Percentiles rank a stretch among this genome's conserved stretches.
phyloP scores from a whole-genome alignment of 2,888 invertebrate species.

The Lasioglossum marginatum region DNA sequence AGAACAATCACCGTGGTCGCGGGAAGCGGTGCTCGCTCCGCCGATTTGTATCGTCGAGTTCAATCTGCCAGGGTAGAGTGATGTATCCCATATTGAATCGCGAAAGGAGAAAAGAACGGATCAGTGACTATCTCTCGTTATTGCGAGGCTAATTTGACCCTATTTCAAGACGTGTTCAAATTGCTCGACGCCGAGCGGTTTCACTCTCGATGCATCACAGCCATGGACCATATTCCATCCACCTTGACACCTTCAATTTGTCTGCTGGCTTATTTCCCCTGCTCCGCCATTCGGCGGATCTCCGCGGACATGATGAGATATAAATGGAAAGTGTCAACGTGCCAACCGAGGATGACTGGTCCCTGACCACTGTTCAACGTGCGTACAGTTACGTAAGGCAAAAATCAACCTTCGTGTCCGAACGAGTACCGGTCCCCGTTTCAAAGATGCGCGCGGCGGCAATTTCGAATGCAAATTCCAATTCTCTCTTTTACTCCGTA shows the following conservation, averaged over 20 bases:
- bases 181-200: constrained; percentile 42
- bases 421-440: constrained; percentile 20
- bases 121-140: neutral
- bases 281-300: constrained; percentile 39
- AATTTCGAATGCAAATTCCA: constrained; percentile 76
- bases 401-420: constrained; percentile 16
- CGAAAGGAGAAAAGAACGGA: neutral
- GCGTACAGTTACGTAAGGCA: constrained; percentile 67
- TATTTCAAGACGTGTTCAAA: constrained; percentile 26
- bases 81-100: neutral
- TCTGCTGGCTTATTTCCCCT: constrained; percentile 39
- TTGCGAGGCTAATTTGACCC: constrained; percentile 9
- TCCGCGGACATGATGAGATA: constrained; percentile 70
- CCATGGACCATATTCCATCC: constrained; percentile 53
- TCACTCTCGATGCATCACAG: constrained; percentile 56
- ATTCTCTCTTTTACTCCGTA: constrained; percentile 36
- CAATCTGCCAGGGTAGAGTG: neutral
- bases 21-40: neutral
- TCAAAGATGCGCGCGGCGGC: constrained; percentile 50
- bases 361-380: constrained; percentile 68
- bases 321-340: constrained; percentile 78
- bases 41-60: neutral
- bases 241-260: constrained; percentile 64
- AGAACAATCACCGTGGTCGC: neutral
- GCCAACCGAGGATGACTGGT: constrained; percentile 58